Evolutionary conservation across 1,140 invertebrate species (phyloP).

Genomic region (Hyles euphorbiae): DNA sequence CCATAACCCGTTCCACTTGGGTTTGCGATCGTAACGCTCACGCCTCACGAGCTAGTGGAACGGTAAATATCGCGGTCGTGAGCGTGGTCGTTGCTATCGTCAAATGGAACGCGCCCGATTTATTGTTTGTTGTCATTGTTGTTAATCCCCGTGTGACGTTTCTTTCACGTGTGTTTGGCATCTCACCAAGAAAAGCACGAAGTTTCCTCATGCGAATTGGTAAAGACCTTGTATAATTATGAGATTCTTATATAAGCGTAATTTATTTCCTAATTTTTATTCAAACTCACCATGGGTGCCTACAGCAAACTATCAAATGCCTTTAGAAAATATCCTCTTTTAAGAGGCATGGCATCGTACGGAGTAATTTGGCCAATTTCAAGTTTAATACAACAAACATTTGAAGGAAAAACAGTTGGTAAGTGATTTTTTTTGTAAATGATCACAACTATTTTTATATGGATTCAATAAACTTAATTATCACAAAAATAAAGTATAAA

Average conservation of each 20-base stretch:
- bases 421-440: slow-evolving; percentile 22
- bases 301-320: slow-evolving; percentile 43
- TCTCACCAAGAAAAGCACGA: slow-evolving; percentile 11
- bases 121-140: neutral
- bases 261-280: slow-evolving; percentile 4
- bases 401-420: slow-evolving; percentile 61
- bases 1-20: no score
- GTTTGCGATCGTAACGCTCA: no score
- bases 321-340: slow-evolving; percentile 58
- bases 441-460: no score
- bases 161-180: slow-evolving; percentile 6
- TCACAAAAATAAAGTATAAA: no score
- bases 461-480: no score
- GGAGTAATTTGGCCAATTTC: slow-evolving; percentile 63
- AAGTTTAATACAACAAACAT: slow-evolving; percentile 65
- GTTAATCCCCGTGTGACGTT: neutral
- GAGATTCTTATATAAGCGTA: slow-evolving; percentile 15
- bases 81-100: no score
- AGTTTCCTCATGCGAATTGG: slow-evolving; percentile 6
- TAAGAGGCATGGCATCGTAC: slow-evolving; percentile 64
- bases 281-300: slow-evolving; percentile 11
- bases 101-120: neutral
- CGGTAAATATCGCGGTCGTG: no score
- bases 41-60: no score
- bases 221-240: slow-evolving; percentile 14